Evolutionary conservation across 2,888 invertebrate species (phyloP), one percentile per base, ranked within the genome.

Genomic region (Xestia c-nigrum): DNA sequence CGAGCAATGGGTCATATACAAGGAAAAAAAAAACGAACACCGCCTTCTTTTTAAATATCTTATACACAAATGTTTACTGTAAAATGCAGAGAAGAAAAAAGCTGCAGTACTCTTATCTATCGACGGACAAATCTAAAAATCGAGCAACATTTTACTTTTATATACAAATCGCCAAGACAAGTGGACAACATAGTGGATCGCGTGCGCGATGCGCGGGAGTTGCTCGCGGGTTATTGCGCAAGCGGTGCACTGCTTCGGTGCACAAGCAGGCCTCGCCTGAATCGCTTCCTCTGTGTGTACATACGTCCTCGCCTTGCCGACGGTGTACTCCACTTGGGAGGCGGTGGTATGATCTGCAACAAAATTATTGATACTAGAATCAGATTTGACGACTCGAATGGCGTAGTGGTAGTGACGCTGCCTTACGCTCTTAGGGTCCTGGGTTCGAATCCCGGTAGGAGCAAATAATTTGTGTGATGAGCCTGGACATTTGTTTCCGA

Each of bases 201-300:
- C 92, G 92, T 92, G 92, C 90, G 92, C 89, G 80, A 90, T 92
- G 92, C 90, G 88, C 87, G 80, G 83, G 83, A 71, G 65, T 71
- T 75, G 87, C 83, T 81, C 84, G 84, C 88, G 87, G 86, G 89
- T 89, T 95, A 87, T 84, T 84, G 94, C 94, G 95, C 94, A 95
- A 95, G 92, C 86, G 85, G 80, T 85, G 87, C 69, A 66, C 85
- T 90, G 96, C 93, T 94, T 90, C 89, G 93, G 87, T 91, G 94
- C 87, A 81, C 94, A 95, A 94, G 91, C 94, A 90, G 96, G 95
- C 93, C 95, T 94, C 91, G 91, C 89, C 92, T 91, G 94, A 94
- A 92, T 94, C 95, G 94, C 94, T 95, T 96, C 96, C 94, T 92
- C 93, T 94, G 94, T 94, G 94, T 92, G 93, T 91, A 92, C 93